These are phyloP conservation scores for Gisinianus flammeolus DNA, from an alignment of 2,888 invertebrate species.

Conservation along the genomic window DNA sequence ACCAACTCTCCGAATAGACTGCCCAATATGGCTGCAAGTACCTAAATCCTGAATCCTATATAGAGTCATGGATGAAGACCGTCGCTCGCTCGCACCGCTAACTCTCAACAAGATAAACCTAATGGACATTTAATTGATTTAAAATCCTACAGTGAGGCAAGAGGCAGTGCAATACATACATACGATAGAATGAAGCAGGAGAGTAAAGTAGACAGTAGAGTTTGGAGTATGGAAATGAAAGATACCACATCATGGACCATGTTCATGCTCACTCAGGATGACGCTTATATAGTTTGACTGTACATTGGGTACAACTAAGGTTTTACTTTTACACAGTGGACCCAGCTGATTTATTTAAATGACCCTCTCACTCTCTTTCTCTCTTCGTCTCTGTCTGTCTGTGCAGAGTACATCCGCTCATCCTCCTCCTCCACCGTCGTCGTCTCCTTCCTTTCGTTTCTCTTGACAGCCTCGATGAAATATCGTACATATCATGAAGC, in stretches of 20 bases:
- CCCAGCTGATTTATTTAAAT: too few species aligned
- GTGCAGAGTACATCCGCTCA: neutral
- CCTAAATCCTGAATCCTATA: too few species aligned
- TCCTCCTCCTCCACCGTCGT: too few species aligned
- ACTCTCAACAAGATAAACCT: neutral
- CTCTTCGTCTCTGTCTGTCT: neutral
- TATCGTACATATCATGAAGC: too few species aligned
- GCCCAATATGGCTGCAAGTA: too few species aligned
- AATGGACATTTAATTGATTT: neutral
- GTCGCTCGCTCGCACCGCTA: neutral
- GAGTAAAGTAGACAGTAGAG: neutral
- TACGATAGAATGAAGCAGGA: neutral
- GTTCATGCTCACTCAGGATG: too few species aligned
- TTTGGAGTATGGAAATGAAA: neutral
- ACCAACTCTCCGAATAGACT: too few species aligned
- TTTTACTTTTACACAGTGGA: too few species aligned
- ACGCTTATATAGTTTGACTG: too few species aligned
- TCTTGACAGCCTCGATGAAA: neutral
- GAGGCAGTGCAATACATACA: neutral
- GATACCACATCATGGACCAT: neutral
- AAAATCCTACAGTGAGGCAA: too few species aligned
- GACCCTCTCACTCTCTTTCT: neutral
- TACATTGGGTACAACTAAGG: too few species aligned
- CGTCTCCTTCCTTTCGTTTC: neutral
- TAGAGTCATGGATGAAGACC: too few species aligned